Percentiles rank a stretch among this genome's conserved stretches.
Evolutionary conservation across 2,888 invertebrate genomes (phyloP).

Genomic region (Papilio demoleus): DNA sequence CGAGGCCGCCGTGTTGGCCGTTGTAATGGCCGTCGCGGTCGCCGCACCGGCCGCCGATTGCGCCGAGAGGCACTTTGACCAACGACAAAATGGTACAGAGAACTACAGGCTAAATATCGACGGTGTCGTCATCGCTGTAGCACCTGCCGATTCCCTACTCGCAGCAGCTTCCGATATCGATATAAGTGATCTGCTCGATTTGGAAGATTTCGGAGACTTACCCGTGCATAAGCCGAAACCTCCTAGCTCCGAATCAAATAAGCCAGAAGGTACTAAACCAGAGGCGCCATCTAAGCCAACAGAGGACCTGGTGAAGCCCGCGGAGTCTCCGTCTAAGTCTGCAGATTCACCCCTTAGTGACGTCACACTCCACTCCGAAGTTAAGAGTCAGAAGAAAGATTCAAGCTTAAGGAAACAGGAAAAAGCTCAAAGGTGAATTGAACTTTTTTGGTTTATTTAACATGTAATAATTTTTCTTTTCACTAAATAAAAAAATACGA

Average conservation of each 20-base stretch:
- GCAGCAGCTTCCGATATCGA: conserved; percentile 81
- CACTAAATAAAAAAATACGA: not conserved
- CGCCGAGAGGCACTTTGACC: conserved; percentile 79
- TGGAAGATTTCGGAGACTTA: conserved; percentile 59
- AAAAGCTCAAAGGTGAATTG: conserved; percentile 68
- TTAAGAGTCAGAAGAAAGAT: conserved; percentile 66
- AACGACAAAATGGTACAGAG: conserved; percentile 90
- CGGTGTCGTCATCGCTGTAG: conserved; percentile 86
- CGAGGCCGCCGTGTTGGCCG: conserved; percentile 63
- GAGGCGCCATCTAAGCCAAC: conserved; percentile 47
- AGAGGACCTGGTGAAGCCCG: conserved; percentile 45
- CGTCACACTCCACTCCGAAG: conserved; percentile 56
- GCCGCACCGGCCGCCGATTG: conserved; percentile 61
- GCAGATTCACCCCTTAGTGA: conserved; percentile 59
- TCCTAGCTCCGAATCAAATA: conserved; percentile 48
- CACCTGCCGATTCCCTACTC: conserved; percentile 85
- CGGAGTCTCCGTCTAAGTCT: conserved; percentile 48
- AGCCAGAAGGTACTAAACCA: conserved; percentile 49
- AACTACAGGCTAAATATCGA: conserved; percentile 88
- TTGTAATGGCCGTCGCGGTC: conserved; percentile 48
- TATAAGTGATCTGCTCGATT: conserved; percentile 66
- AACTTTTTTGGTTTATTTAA: no score
- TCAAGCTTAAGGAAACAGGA: conserved; percentile 66
- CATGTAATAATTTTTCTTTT: no score
- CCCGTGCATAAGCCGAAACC: conserved; percentile 48